Conservation (phyloP, 2,113 vertebrate genomes). For the Crotalus horridus region DNA sequence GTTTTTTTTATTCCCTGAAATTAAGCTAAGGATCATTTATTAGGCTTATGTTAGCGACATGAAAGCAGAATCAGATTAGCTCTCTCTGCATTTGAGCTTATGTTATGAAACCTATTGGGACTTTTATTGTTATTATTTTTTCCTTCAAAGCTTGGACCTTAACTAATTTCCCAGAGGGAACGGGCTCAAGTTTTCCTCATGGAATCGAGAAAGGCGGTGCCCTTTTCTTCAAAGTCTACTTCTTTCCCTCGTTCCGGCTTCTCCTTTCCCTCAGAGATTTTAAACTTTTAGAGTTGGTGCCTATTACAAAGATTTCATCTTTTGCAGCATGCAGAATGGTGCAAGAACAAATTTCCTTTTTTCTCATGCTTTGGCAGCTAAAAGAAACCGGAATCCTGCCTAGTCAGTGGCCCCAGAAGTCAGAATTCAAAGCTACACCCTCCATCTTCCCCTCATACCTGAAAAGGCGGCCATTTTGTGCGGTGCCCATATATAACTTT, state of each 20-base stretch:
- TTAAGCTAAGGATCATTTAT: slow-evolving; percentile 33
- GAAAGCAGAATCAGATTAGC: slow-evolving; percentile 57
- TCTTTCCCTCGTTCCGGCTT: slow-evolving; percentile 43
- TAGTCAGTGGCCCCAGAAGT: background rate
- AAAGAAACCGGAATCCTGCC: background rate
- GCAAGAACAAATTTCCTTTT: background rate
- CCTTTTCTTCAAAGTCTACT: background rate
- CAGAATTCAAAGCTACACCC: background rate
- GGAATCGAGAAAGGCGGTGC: background rate
- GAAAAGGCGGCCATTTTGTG: background rate
- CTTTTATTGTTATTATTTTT: background rate
- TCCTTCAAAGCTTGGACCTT: slow-evolving; percentile 32
- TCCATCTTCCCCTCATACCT: too few relatives aligned
- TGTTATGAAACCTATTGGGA: slow-evolving; percentile 64
- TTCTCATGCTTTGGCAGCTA: background rate
- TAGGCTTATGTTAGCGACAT: slow-evolving; percentile 54
- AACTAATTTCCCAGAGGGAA: slow-evolving; percentile 58
- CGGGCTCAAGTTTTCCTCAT: slow-evolving; percentile 3
- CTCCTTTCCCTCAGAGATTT: slow-evolving; percentile 55
- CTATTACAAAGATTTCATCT: background rate
- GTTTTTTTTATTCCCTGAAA: background rate
- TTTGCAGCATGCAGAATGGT: too few relatives aligned
- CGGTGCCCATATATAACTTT: background rate
- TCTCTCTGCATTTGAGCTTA: slow-evolving; percentile 55
- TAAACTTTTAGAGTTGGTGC: background rate